Conservation (phyloP, 92 coral and sea anemone genomes). For the Hydrozoanthus gracilis region DNA sequence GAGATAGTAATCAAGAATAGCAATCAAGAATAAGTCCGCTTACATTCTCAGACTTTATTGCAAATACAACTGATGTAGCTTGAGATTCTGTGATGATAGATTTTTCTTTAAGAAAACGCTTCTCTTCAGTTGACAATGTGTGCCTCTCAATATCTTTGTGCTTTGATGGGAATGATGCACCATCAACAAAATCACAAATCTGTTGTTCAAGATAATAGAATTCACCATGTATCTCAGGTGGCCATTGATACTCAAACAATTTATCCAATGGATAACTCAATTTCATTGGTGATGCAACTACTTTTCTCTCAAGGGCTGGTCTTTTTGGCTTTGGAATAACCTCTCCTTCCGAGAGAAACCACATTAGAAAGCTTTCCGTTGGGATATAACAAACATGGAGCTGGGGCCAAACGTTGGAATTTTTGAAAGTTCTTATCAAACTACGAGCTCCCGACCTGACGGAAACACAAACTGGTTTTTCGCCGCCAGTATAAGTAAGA, state of each 20-base stretch:
- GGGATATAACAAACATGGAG: too few species aligned
- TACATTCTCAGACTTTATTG: too few species aligned
- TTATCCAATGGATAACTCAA: constrained; percentile 60
- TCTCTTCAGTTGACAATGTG: constrained; percentile 70
- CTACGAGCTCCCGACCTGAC: too few species aligned
- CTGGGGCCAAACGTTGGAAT: too few species aligned
- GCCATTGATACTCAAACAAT: constrained; percentile 93
- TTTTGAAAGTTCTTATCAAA: too few species aligned
- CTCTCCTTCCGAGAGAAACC: constrained; percentile 14
- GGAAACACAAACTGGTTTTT: too few species aligned
- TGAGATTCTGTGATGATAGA: constrained; percentile 62
- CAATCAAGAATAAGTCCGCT: too few species aligned
- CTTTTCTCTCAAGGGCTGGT: constrained; percentile 52
- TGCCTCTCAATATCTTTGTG: constrained; percentile 79
- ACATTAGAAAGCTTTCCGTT: too few species aligned
- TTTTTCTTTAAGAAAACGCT: constrained; percentile 77
- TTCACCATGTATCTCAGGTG: constrained; percentile 90
- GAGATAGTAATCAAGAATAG: too few species aligned
- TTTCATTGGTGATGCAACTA: constrained; percentile 47
- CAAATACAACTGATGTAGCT: constrained; percentile 23
- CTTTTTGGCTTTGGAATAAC: constrained; percentile 46
- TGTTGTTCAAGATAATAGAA: constrained; percentile 74
- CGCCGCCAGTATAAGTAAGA: too few species aligned
- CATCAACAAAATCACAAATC: constrained; percentile 83
- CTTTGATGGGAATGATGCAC: constrained; percentile 62